A percentile compares a stretch with the other conserved stretches of the same genome.
phyloP scores from a whole-genome alignment of 2,113 vertebrate species.

The Fukomys damarensis region DNA sequence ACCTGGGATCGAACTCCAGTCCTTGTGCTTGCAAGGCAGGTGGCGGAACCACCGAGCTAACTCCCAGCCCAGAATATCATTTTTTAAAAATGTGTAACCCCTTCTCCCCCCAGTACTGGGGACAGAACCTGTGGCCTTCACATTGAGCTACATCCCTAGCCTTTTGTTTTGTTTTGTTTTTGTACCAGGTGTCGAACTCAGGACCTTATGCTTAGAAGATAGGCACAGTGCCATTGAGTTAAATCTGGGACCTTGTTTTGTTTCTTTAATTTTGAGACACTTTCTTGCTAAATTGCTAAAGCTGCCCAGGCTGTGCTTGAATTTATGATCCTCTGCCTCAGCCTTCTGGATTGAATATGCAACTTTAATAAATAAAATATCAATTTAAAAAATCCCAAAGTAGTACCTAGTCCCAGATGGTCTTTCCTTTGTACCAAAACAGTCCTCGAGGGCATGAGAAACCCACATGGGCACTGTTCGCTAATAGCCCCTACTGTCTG shows the following conservation, averaged over 20 bases:
- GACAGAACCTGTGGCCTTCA: not conserved
- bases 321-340: not conserved
- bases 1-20: no score
- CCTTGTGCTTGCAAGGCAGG: no score
- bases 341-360: not conserved
- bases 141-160: no score
- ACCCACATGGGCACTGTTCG: not conserved
- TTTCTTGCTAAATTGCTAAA: not conserved
- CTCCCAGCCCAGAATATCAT: no score
- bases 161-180: no score
- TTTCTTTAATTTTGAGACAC: not conserved
- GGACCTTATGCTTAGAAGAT: no score
- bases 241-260: not conserved
- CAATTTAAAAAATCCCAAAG: conserved; percentile 35
- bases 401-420: not conserved
- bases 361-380: conserved; percentile 51
- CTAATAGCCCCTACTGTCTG: not conserved
- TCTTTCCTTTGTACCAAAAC: not conserved
- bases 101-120: not conserved
- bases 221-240: no score
- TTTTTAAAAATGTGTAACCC: not conserved
- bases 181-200: no score
- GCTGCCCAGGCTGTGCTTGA: not conserved
- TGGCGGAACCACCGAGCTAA: no score
- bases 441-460: not conserved